Conservation (phyloP, 2,113 vertebrate species). For the Xiphophorus couchianus region DNA sequence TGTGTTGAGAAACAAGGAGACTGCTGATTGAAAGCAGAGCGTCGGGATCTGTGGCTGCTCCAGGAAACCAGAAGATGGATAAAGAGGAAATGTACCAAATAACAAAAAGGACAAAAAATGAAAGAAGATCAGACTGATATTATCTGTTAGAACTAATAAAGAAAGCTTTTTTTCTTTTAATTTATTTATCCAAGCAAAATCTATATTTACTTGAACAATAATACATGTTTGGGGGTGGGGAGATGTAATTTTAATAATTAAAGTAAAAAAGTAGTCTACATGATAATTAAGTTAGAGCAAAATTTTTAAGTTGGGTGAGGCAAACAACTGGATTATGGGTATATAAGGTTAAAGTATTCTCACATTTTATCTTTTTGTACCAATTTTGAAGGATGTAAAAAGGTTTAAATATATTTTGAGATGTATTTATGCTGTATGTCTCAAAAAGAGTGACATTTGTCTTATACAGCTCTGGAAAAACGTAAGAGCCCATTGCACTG, state of each 20-base stretch:
- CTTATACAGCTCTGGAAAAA: too few species aligned
- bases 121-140: neutral
- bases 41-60: conserved; percentile 4
- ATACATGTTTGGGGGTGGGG: too few species aligned
- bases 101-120: neutral
- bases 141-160: neutral
- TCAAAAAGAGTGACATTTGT: too few species aligned
- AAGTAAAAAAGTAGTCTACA: too few species aligned
- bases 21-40: conserved; percentile 44
- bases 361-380: neutral
- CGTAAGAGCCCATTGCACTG: too few species aligned
- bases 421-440: too few species aligned
- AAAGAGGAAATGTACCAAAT: neutral
- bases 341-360: neutral
- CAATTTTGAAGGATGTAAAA: neutral
- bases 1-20: conserved; percentile 40
- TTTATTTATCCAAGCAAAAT: neutral
- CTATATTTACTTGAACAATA: too few species aligned
- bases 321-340: neutral
- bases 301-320: neutral
- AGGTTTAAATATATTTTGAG: neutral
- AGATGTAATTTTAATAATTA: too few species aligned
- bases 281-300: neutral
- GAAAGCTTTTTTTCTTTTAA: neutral
- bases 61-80: conserved; percentile 16